Evolutionary conservation across 2,888 invertebrate genomes (phyloP).

Genomic region (Rapana venosa): DNA sequence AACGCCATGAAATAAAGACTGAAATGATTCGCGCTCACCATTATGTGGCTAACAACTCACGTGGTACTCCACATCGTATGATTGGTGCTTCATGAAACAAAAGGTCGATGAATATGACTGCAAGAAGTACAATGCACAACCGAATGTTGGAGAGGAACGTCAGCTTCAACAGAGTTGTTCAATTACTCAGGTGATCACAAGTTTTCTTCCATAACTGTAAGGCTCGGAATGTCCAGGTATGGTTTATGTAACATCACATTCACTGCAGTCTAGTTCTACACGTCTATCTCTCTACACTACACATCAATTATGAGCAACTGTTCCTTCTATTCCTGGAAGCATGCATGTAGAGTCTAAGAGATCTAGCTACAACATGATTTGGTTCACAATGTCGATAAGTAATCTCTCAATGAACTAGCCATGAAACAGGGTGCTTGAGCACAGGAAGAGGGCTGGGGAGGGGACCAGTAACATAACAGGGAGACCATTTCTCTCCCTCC

Average conservation of each 20-base stretch:
- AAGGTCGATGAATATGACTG: background rate
- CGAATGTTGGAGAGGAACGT: background rate
- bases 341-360: background rate
- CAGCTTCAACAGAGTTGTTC: background rate
- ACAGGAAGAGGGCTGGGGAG: background rate
- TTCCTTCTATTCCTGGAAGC: background rate
- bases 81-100: background rate
- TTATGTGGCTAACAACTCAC: no score
- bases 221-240: conserved; percentile 15
- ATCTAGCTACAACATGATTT: background rate
- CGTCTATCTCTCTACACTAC: background rate
- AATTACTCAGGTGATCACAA: background rate
- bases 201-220: background rate
- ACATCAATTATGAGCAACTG: conserved; percentile 11
- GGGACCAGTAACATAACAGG: background rate
- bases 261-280: background rate
- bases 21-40: no score
- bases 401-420: background rate
- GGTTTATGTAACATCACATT: background rate
- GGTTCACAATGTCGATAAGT: background rate
- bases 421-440: background rate
- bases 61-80: no score
- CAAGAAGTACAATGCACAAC: background rate
- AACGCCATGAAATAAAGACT: no score
- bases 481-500: no score